Evolutionary conservation across 2,113 vertebrate species (phyloP).

Genomic region (Eleginops maclovinus): DNA sequence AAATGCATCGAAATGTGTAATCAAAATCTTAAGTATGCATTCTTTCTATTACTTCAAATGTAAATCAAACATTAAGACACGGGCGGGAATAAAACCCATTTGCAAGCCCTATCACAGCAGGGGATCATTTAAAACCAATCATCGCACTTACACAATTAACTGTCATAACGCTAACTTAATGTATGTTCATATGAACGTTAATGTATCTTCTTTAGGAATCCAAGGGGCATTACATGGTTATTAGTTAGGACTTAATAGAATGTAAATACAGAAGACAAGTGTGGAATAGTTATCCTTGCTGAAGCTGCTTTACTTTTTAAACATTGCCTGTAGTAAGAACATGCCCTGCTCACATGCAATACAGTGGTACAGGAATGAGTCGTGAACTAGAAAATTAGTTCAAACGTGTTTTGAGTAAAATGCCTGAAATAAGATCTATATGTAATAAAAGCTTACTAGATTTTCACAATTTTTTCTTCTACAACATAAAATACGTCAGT

Average conservation of each 20-base stretch:
- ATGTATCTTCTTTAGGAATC: too few relatives aligned
- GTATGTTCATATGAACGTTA: too few relatives aligned
- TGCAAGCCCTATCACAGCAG: background rate
- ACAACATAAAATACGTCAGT: too few relatives aligned
- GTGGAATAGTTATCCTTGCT: background rate
- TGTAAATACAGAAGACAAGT: background rate
- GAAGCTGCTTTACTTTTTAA: slow-evolving; percentile 16
- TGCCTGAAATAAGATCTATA: too few relatives aligned
- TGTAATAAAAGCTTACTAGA: too few relatives aligned
- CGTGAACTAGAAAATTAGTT: too few relatives aligned
- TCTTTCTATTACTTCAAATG: background rate
- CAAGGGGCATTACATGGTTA: background rate
- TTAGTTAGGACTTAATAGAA: background rate
- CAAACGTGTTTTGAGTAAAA: too few relatives aligned
- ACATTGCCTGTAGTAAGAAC: slow-evolving; percentile 7
- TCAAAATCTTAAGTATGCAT: background rate
- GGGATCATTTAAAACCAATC: background rate
- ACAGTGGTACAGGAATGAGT: too few relatives aligned
- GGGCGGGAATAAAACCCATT: background rate
- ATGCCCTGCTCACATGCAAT: too few relatives aligned
- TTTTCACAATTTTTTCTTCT: too few relatives aligned
- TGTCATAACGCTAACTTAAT: background rate
- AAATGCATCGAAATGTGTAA: too few relatives aligned
- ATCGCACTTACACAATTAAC: background rate
- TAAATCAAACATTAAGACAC: background rate